Evolutionary conservation across 1,140 invertebrate species (phyloP).

Genomic region (Drosophila pachea): DNA sequence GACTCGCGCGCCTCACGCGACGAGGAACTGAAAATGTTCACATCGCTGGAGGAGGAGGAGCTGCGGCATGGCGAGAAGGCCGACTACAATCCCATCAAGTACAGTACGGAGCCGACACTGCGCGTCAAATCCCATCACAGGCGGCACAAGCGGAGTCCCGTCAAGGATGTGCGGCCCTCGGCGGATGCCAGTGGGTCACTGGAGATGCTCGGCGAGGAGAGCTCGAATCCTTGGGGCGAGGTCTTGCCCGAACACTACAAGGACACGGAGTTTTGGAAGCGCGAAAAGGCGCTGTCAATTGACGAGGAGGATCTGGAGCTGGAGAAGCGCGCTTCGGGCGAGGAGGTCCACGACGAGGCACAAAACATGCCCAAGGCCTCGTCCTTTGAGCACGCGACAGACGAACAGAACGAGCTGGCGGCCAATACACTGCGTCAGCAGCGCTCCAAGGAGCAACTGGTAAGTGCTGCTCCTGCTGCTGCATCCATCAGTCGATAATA

Average conservation of each 20-base stretch:
- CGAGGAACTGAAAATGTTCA: conserved; percentile 82
- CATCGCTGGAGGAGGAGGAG: conserved; percentile 82
- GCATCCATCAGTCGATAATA: not conserved
- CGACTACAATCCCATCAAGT: conserved; percentile 74
- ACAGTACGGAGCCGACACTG: conserved; percentile 63
- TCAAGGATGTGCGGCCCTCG: conserved; percentile 54
- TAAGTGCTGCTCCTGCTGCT: conserved; percentile 26
- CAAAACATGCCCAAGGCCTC: conserved; percentile 58
- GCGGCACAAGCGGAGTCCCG: conserved; percentile 72
- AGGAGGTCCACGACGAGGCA: conserved; percentile 34
- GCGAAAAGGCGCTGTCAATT: conserved; percentile 73
- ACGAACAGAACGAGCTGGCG: conserved; percentile 67
- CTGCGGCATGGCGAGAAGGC: conserved; percentile 70
- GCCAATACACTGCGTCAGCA: conserved; percentile 42
- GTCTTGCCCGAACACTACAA: conserved; percentile 73
- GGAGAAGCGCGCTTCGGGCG: conserved; percentile 44
- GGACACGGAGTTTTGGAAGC: conserved; percentile 76
- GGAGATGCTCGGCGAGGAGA: conserved; percentile 74
- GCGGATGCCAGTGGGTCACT: conserved; percentile 40
- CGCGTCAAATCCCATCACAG: conserved; percentile 66
- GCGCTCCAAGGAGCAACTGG: conserved; percentile 58
- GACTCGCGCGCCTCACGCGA: conserved; percentile 81
- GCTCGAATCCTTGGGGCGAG: conserved; percentile 74
- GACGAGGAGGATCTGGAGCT: conserved; percentile 69
- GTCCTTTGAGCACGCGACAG: conserved; percentile 70